Evolutionary conservation across 2,797 vertebrate genomes (phyloP).

Genomic region (Poecilia picta): DNA sequence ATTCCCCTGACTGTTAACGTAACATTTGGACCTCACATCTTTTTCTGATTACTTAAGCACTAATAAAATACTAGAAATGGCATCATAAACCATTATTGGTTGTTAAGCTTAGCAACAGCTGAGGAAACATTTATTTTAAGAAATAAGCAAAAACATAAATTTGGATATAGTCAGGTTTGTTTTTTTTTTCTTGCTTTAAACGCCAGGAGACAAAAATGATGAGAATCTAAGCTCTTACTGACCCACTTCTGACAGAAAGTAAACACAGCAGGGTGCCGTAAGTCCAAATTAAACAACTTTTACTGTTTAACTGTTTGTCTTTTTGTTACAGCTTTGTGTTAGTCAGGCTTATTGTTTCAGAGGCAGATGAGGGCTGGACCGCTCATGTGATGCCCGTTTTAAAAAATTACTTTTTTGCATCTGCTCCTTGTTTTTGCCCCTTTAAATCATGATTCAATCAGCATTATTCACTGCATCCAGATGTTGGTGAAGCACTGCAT

Average conservation of each 20-base stretch:
- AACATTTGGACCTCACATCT: neutral
- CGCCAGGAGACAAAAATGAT: neutral
- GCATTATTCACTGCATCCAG: slow-evolving; percentile 38
- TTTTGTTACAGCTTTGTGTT: neutral
- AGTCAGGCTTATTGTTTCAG: slow-evolving; percentile 30
- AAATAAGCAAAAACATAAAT: neutral
- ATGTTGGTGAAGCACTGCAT: slow-evolving; percentile 28
- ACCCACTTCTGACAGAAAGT: neutral
- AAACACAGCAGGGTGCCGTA: neutral
- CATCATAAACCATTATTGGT: neutral
- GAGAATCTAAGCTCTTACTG: neutral
- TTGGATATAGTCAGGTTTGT: neutral
- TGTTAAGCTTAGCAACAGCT: neutral
- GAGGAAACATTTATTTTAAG: neutral
- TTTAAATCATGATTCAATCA: slow-evolving; percentile 46
- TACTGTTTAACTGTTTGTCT: neutral
- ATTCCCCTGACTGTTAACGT: neutral
- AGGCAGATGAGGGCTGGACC: slow-evolving; percentile 11
- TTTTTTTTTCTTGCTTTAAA: neutral
- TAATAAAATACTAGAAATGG: neutral
- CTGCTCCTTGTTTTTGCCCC: slow-evolving; percentile 30
- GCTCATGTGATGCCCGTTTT: slow-evolving; percentile 32
- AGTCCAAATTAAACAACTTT: neutral
- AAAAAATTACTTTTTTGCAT: slow-evolving; percentile 36
- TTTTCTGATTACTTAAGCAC: neutral